Percentiles rank a stretch among this genome's conserved stretches.
Evolutionary conservation across 2,113 vertebrate species (phyloP).

Genomic region (Amblyornis subalaris): DNA sequence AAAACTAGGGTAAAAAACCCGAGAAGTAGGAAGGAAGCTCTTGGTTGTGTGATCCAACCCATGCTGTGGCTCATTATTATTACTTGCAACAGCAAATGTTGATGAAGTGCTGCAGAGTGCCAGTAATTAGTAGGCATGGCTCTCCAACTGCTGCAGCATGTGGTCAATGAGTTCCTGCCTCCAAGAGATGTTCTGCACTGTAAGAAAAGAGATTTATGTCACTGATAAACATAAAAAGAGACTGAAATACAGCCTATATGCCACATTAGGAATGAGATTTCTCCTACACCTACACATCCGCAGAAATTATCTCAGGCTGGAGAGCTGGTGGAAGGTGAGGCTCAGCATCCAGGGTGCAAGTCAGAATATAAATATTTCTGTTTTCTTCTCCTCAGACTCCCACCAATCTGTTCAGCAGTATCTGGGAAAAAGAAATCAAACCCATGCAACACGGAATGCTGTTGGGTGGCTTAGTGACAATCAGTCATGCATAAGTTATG

Average conservation of each 20-base stretch:
- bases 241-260: conserved; percentile 12
- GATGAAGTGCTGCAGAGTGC: conserved; percentile 33
- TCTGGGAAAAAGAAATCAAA: neutral
- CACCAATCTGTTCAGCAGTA: conserved; percentile 3
- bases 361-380: neutral
- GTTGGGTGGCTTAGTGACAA: neutral
- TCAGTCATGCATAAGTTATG: neutral
- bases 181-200: conserved; percentile 32
- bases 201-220: conserved; percentile 30
- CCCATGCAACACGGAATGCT: neutral
- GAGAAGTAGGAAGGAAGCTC: neutral
- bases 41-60: neutral
- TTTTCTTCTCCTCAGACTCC: neutral
- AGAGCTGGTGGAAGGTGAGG: neutral
- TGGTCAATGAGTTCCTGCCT: conserved; percentile 58
- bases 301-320: neutral
- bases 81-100: conserved; percentile 43
- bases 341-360: neutral
- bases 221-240: conserved; percentile 20
- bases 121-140: conserved; percentile 50
- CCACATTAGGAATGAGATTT: neutral
- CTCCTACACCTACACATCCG: neutral
- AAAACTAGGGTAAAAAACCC: neutral
- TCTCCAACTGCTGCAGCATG: conserved; percentile 53
- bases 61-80: conserved; percentile 38